phyloP scores from a whole-genome alignment of 2,797 vertebrate genomes.

The Crocidura indochinensis region DNA sequence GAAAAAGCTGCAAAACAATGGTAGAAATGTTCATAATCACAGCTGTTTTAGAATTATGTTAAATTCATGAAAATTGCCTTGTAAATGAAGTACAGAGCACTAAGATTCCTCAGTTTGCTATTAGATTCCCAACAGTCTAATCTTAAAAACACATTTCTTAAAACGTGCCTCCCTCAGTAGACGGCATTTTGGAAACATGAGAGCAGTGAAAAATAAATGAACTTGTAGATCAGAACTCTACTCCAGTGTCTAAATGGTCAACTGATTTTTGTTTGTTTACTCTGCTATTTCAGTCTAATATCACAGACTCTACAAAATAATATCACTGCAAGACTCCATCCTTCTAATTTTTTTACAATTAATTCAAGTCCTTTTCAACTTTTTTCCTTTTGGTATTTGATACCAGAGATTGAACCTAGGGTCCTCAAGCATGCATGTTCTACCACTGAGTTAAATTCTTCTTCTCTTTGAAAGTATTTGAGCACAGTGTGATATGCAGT shows the following conservation, averaged over 20 bases:
- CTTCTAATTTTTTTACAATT: background rate
- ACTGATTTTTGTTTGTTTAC: background rate
- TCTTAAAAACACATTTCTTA: slow-evolving; percentile 26
- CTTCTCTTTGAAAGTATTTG: background rate
- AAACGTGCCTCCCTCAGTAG: background rate
- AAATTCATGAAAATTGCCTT: slow-evolving; percentile 55
- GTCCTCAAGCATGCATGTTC: too few relatives aligned
- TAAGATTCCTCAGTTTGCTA: slow-evolving; percentile 48
- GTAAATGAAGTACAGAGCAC: background rate
- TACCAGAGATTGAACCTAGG: too few relatives aligned
- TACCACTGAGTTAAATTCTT: too few relatives aligned
- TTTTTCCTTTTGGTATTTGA: too few relatives aligned
- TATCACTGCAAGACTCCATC: background rate
- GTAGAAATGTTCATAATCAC: slow-evolving; percentile 31
- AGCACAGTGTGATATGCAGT: background rate
- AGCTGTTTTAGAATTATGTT: background rate
- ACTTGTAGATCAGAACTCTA: slow-evolving; percentile 20
- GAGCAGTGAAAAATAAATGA: background rate
- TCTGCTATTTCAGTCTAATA: background rate
- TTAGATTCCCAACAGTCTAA: slow-evolving; percentile 22
- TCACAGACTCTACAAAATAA: background rate
- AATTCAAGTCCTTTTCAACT: background rate
- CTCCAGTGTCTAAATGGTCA: background rate
- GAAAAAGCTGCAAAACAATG: slow-evolving; percentile 28
- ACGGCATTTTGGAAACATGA: background rate